Evolutionary conservation across 2,888 invertebrate species (phyloP).

Genomic region (Arctia plantaginis): DNA sequence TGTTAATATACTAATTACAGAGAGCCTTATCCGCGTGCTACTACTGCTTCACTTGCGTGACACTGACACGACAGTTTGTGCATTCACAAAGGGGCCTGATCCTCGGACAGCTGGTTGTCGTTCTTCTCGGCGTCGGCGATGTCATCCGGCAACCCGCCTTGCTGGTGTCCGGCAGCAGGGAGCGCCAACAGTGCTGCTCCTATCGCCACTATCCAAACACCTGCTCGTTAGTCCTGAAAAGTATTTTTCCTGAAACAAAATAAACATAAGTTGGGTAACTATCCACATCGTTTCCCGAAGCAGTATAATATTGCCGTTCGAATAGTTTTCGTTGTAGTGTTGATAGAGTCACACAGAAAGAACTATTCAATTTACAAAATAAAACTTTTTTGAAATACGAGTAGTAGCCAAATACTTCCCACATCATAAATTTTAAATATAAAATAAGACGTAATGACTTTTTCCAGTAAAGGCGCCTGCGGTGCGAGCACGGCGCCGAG

Average conservation of each 20-base stretch:
- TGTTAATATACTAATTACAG: neutral
- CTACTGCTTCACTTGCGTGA: constrained; percentile 15
- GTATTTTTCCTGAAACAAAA: constrained; percentile 65
- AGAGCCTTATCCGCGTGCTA: neutral
- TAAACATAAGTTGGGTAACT: neutral
- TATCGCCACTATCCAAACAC: constrained; percentile 74
- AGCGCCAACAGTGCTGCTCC: constrained; percentile 71
- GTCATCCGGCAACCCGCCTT: constrained; percentile 68
- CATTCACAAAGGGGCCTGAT: neutral
- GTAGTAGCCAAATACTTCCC: neutral
- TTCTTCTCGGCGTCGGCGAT: constrained; percentile 70
- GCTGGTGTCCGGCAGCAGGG: constrained; percentile 75
- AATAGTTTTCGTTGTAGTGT: neutral
- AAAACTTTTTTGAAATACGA: neutral
- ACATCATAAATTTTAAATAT: neutral
- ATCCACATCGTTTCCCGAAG: neutral
- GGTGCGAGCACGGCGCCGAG: constrained; percentile 89
- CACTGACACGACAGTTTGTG: constrained; percentile 8
- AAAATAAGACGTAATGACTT: constrained; percentile 18
- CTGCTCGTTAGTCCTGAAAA: constrained; percentile 73
- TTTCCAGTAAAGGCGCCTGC: constrained; percentile 88
- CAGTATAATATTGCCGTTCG: neutral
- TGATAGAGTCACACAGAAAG: neutral
- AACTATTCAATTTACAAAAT: neutral
- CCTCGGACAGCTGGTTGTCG: constrained; percentile 41